Evolutionary conservation across 2,888 invertebrate genomes (phyloP).

Genomic region (Oscheius sp.): DNA sequence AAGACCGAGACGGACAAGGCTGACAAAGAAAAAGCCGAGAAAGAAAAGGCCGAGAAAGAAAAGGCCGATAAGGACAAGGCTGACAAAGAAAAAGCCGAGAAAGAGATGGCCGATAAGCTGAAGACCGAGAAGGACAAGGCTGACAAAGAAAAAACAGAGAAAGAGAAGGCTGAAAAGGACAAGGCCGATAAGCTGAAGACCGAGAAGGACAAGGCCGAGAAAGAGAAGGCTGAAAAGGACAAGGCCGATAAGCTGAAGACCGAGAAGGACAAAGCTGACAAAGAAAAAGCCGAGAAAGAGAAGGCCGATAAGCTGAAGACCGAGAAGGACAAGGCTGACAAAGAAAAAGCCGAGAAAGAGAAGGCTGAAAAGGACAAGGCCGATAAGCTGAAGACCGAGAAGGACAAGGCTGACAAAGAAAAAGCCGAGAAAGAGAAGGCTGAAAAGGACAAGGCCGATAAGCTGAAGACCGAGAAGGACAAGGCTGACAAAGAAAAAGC

Average conservation of each 20-base stretch:
- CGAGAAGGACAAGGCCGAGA: constrained; percentile 7
- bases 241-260: constrained; percentile 1
- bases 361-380: too few species aligned
- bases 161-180: constrained; percentile 6
- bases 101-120: not conserved
- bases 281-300: constrained; percentile 13
- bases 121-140: constrained; percentile 7
- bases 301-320: constrained; percentile 8
- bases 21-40: not conserved
- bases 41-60: constrained; percentile 1
- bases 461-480: constrained; percentile 8
- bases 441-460: too few species aligned
- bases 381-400: constrained; percentile 13
- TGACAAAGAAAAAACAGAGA: not conserved
- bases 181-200: too few species aligned
- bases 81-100: constrained; percentile 7
- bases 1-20: constrained; percentile 8
- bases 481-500: constrained; percentile 3
- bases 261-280: not conserved
- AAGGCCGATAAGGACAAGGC: not conserved
- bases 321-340: constrained; percentile 4
- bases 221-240: constrained; percentile 7
- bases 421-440: constrained; percentile 6
- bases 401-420: constrained; percentile 14
- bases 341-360: constrained; percentile 11